A percentile compares a stretch with the other conserved stretches of the same genome.
These are phyloP conservation scores for Panthera uncia DNA, from an alignment of 2,113 vertebrate genomes.

Conservation along the genomic window DNA sequence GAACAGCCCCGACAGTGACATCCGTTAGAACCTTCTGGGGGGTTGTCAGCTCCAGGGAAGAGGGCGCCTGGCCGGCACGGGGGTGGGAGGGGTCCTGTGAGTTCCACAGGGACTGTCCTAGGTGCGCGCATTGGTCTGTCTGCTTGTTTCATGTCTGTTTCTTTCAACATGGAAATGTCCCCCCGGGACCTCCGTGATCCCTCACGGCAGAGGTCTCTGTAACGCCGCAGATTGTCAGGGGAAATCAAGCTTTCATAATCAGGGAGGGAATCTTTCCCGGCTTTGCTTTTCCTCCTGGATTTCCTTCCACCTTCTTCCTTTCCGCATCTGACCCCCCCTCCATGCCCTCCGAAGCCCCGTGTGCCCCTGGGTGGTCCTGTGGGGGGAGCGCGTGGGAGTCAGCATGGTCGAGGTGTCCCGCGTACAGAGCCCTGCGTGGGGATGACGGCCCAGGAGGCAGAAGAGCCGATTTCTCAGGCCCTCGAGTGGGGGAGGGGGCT, in stretches of 20 bases:
- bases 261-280: background rate
- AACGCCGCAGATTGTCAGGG: background rate
- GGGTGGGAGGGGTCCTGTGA: constrained; percentile 29
- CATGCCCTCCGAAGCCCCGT: background rate
- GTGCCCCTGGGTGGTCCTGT: background rate
- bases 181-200: background rate
- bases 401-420: background rate
- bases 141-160: constrained; percentile 67
- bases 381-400: background rate
- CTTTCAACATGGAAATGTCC: background rate
- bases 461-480: background rate
- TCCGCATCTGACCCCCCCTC: background rate
- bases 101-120: constrained; percentile 78
- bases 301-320: background rate
- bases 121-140: constrained; percentile 55
- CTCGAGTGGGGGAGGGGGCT: background rate
- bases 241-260: background rate
- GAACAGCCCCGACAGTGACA: accelerated
- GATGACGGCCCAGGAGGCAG: background rate
- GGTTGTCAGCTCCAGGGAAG: background rate
- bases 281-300: constrained; percentile 42
- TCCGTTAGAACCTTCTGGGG: background rate
- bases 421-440: background rate
- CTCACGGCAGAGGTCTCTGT: background rate
- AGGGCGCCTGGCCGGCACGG: background rate